Conservation (phyloP, 2,888 invertebrate genomes). For the Drosophila incognita region DNA sequence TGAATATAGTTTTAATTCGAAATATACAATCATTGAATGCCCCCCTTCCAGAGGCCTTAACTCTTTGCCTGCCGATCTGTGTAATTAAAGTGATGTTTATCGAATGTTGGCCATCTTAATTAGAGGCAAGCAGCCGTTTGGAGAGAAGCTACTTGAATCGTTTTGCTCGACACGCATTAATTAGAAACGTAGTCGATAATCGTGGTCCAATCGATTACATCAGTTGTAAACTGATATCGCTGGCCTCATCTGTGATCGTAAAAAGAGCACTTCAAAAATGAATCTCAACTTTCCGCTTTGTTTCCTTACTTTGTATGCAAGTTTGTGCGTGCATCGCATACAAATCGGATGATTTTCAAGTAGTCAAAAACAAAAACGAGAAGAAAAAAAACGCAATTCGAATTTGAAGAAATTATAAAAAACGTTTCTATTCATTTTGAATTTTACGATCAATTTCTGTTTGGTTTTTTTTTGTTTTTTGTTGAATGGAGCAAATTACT, state of each 20-base stretch:
- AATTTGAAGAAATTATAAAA: constrained; percentile 29
- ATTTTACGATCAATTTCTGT: constrained; percentile 34
- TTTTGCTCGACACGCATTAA: neutral
- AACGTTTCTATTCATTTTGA: constrained; percentile 42
- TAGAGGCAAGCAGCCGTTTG: neutral
- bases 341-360: constrained; percentile 49
- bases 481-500: constrained; percentile 48
- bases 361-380: constrained; percentile 25
- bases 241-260: neutral
- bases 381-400: neutral
- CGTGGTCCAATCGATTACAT: neutral
- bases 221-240: neutral
- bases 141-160: neutral
- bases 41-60: neutral
- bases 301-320: constrained; percentile 6
- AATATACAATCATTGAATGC: neutral
- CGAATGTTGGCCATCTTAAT: neutral
- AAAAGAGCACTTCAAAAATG: constrained; percentile 11
- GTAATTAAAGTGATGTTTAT: neutral
- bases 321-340: constrained; percentile 10
- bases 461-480: neutral
- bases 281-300: constrained; percentile 9
- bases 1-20: neutral
- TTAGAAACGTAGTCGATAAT: neutral
- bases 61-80: neutral